Base-by-base conservation (phyloP, 2,888 invertebrate species). In the Idaea straminata region DNA sequence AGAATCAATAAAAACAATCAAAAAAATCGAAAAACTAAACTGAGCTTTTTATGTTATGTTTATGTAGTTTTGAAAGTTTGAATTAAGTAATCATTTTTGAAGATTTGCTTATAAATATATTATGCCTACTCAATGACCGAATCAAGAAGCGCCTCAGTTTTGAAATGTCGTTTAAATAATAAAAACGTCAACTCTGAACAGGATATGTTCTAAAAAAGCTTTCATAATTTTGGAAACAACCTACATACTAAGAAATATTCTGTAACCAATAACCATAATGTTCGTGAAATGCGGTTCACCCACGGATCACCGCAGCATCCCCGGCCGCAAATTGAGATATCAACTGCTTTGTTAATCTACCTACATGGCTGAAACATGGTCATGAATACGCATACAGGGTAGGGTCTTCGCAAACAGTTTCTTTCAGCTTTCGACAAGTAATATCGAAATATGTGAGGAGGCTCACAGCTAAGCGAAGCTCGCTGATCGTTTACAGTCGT, bases 301-400 rank as follows among this genome's bases (percentile, higher is more conserved):
- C 61, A 70, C 64, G 69, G 63, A 63, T 69, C 69, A 67, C 77
- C 71, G 65, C 74, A 72, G 65, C 71, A 66, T 72, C 72, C 67
- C 64, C 57, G 36, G 77, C 81, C 83, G 72, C 82, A 81, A 79
- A 83, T 82, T 65, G 78, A 79, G 82, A 79, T 81, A 78, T 80
- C 73, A 73, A 69, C 73, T 3, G 57, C 60, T 63, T 62, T 58
- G 57, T 58, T 47, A 47, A 47, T 47, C 10, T 47, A 47, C 47
- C 10, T 47, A 47, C 47, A 47, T 47, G 47, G 7, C 47, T 13
- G 13, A 47, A 10, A 47, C 10, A 10, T 47, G 47, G 47, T 47
- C 47, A 47, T 10, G 47, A 47, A 47, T 47, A 47, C 13, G 0
- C 25, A 25, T 25, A 25, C 25, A 25, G 25, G 25, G 25, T 10